Evolutionary conservation across 64 coral and sea anemone genomes (phyloP).

Genomic region (Trachythela sp.): DNA sequence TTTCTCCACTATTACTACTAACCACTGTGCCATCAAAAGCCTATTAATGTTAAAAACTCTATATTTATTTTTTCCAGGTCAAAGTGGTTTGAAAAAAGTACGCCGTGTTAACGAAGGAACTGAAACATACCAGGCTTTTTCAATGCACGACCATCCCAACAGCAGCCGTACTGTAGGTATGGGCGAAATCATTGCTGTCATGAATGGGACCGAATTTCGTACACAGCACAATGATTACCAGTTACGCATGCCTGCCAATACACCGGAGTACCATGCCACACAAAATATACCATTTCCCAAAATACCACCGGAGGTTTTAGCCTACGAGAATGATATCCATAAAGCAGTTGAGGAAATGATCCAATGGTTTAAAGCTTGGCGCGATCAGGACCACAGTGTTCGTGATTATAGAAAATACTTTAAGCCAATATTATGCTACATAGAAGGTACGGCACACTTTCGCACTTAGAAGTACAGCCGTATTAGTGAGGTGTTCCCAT

Average conservation of each 20-base stretch:
- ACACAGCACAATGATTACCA: constrained; percentile 51
- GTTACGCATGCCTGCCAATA: constrained; percentile 17
- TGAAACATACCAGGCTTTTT: constrained; percentile 2
- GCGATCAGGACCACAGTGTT: constrained; percentile 23
- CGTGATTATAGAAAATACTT: constrained; percentile 53
- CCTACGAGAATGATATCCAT: neutral
- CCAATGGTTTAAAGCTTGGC: constrained; percentile 51
- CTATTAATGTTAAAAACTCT: no score
- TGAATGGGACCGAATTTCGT: constrained; percentile 44
- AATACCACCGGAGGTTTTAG: constrained; percentile 29
- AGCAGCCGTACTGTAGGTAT: constrained; percentile 43
- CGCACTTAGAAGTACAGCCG: no score
- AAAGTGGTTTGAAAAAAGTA: constrained; percentile 36
- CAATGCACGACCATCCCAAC: constrained; percentile 48
- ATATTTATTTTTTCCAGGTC: neutral
- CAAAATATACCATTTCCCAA: constrained; percentile 28
- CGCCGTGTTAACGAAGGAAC: neutral
- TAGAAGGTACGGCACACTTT: neutral
- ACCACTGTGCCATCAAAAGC: no score
- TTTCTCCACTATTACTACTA: no score
- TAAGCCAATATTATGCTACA: constrained; percentile 45
- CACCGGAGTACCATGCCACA: neutral
- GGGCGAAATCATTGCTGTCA: constrained; percentile 33
- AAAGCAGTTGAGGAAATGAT: constrained; percentile 24
- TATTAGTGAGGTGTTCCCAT: no score